These are phyloP conservation scores for Medauroidea extradentata DNA, from an alignment of 1,140 invertebrate species.

Conservation along the genomic window DNA sequence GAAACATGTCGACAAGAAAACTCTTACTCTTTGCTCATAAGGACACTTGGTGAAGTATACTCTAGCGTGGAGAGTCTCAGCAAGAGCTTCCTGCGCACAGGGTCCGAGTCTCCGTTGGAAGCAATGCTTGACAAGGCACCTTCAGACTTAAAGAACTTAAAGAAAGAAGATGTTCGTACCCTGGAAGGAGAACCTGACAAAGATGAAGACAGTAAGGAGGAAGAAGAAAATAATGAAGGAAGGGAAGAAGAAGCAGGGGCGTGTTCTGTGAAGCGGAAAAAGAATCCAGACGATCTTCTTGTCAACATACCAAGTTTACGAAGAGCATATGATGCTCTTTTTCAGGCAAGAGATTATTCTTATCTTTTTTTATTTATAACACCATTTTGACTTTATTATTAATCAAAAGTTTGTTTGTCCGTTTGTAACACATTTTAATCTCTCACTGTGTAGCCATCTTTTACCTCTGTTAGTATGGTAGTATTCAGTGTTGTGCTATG, in stretches of 20 bases:
- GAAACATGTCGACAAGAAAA: constrained; percentile 56
- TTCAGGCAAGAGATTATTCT: constrained; percentile 30
- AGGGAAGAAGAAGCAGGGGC: background rate
- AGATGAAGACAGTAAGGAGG: constrained; percentile 62
- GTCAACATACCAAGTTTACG: constrained; percentile 59
- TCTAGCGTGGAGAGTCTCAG: constrained; percentile 64
- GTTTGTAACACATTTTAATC: too few relatives aligned
- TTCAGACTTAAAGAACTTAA: constrained; percentile 44
- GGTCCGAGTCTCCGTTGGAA: constrained; percentile 43
- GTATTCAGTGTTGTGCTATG: too few relatives aligned
- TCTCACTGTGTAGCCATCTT: too few relatives aligned
- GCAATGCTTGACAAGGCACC: constrained; percentile 47
- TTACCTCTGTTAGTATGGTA: too few relatives aligned
- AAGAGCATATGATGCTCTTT: constrained; percentile 58
- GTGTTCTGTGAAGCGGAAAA: background rate
- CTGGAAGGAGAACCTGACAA: constrained; percentile 78
- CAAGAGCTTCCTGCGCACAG: constrained; percentile 57
- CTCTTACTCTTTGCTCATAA: constrained; percentile 60
- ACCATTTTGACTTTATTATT: too few relatives aligned
- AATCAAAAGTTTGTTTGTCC: too few relatives aligned
- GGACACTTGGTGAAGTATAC: constrained; percentile 67
- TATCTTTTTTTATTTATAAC: too few relatives aligned
- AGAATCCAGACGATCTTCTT: constrained; percentile 45
- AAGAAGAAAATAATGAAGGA: constrained; percentile 2
- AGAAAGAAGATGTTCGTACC: constrained; percentile 63